Evolutionary conservation across 2,888 invertebrate genomes (phyloP).

Genomic region (Syrphus vitripennis): DNA sequence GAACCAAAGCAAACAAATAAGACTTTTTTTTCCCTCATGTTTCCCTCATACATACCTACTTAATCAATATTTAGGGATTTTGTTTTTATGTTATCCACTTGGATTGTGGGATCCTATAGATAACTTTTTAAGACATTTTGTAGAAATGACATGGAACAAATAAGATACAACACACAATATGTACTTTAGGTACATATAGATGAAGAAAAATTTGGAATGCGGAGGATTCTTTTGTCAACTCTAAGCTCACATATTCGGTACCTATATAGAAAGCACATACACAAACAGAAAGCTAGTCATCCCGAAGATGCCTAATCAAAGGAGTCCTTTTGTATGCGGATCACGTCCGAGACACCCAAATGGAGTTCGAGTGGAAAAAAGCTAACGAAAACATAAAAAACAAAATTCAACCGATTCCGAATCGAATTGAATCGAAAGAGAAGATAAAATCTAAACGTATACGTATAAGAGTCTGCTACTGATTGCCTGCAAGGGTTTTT

Average conservation of each 20-base stretch:
- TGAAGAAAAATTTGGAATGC: background rate
- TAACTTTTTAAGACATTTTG: slow-evolving; percentile 36
- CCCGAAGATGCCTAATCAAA: slow-evolving; percentile 66
- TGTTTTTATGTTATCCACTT: slow-evolving; percentile 16
- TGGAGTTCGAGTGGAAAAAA: slow-evolving; percentile 55
- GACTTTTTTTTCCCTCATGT: slow-evolving; percentile 5
- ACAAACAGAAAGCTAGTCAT: slow-evolving; percentile 52
- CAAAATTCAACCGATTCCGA: background rate
- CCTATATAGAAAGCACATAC: slow-evolving; percentile 30
- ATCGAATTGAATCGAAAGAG: slow-evolving; percentile 42
- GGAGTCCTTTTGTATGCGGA: slow-evolving; percentile 48
- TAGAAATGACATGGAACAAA: slow-evolving; percentile 26
- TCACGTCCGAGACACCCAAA: slow-evolving; percentile 70
- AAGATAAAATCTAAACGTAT: background rate
- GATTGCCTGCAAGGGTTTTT: slow-evolving; percentile 45
- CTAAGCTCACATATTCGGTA: slow-evolving; percentile 47
- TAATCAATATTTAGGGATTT: slow-evolving; percentile 60
- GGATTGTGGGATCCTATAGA: slow-evolving; percentile 5
- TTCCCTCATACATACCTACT: background rate
- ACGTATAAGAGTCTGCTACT: slow-evolving; percentile 19
- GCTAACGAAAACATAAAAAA: background rate
- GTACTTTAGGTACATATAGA: background rate
- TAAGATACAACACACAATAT: slow-evolving; percentile 37
- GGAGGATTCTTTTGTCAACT: slow-evolving; percentile 61
- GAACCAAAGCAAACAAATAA: slow-evolving; percentile 51